Base-by-base conservation (phyloP, 2,113 vertebrate genomes). In the Rhadina sibilatrix region DNA sequence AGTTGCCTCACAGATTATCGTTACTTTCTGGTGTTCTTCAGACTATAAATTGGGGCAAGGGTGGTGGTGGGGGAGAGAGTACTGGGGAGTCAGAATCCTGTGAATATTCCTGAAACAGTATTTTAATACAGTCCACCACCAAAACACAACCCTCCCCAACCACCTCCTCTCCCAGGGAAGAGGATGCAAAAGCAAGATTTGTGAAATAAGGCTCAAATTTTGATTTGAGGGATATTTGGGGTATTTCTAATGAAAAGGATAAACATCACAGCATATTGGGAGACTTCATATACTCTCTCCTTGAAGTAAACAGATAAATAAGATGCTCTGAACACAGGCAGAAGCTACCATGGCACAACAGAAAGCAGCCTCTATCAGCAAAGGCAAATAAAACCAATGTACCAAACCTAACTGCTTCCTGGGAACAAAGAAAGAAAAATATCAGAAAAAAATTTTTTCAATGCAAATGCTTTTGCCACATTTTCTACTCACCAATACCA, bases 341-440 rank as follows among this genome's bases (percentile, higher is more conserved):
- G 70, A 46, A 86, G n/a, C 38, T 64, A 81, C 44, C 21, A 44
- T 46, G 23, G 53, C 47, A 35, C 11, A 53, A 90, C 4, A 80
- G 80, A 61, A 89, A 74, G 14, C 30, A 75, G 49, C 17, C 7
- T 60, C 40, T 33, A 33, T 50, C 47, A 91, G 46, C 50, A 77
- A 78, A 87, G 50, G 42, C n/a, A 96, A 86, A 80, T 70, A 94
- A 92, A 96, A 93, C 20, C 42, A 61, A 47, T 15, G 35, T 54
- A 87, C 50, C 63, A 90, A 83, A 78, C 28, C 23, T 50, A 85
- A 79, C 15, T 64, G 31, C 20, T 72, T 88, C 65, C 37, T 65
- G 28, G 27, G 8, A 57, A 71, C 70, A 75, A 46, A 15, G 31
- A 37, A 20, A 66, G 21, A 71, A 82, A 93, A 82, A 89, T 61